Base-by-base conservation (phyloP, 2,888 invertebrate species). In the Rhingia rostrata region DNA sequence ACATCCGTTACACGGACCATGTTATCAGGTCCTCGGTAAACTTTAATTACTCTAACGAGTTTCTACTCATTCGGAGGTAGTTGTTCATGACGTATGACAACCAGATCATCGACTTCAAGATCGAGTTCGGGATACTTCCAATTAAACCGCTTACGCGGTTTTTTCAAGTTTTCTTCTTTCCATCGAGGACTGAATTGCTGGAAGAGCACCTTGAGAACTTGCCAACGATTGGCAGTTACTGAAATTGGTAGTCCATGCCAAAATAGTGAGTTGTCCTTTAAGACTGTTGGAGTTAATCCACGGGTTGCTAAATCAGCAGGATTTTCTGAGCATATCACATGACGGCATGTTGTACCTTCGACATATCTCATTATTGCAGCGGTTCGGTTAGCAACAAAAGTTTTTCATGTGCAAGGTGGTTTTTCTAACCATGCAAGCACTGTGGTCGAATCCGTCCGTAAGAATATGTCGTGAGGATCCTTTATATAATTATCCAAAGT, bases 301-400 rank as follows among this genome's bases (percentile, higher is more conserved):
- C 47, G 39, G 32, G 56, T 30, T 45, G 58, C 56, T 45, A 41
- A 32, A 61, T 49, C 45, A 9, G 45, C 45, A 6, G 45, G 45
- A 45, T 45, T 45, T 4, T 45, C 45, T 4, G 6, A n/a, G n/a
- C 7, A 45, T 6, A 4, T 4, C 5, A 45, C 45, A 45, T 10
- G 45, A 9, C 45, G 45, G 7, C 45, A 45, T 9, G 45, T 6
- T 10, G n/a, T 45, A 45, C 10, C 4, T 9, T n/a, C n/a, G 4
- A 45, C 9, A 45, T 45, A 9, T 4, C 4, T n/a, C 6, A 45
- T 4, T 10, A 45, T 45, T n/a, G 5, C 9, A 45, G 9, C 4
- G n/a, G n/a, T n/a, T 6, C 45, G 7, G n/a, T 45, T 45, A 6
- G 45, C 45, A 45, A 45, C 39, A 39, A 39, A 39, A 4, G 39